Conservation (phyloP, 2,888 invertebrate genomes). For the Aproaerema taeniolella region DNA sequence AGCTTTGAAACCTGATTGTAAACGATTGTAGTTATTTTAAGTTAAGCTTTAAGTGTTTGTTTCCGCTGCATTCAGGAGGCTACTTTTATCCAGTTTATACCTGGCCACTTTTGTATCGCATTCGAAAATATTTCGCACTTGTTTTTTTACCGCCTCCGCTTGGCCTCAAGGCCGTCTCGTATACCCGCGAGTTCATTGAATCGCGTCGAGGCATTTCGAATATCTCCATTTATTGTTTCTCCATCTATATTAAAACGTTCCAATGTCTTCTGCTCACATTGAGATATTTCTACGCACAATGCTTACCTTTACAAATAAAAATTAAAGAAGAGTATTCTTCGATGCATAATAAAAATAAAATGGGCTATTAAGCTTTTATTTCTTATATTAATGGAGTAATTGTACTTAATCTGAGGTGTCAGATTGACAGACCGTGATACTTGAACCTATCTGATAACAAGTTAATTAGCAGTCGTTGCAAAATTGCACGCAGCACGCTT, state of each 20-base stretch:
- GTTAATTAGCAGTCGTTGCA: slow-evolving; percentile 24
- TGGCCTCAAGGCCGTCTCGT: slow-evolving; percentile 45
- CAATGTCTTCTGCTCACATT: slow-evolving; percentile 7
- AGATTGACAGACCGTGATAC: slow-evolving; percentile 37
- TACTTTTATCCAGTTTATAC: too few species aligned
- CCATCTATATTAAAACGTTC: slow-evolving; percentile 19
- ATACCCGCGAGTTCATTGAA: slow-evolving; percentile 46
- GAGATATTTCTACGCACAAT: slow-evolving; percentile 9
- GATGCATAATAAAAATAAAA: slow-evolving; percentile 17
- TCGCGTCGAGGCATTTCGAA: slow-evolving; percentile 34
- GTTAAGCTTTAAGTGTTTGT: too few species aligned
- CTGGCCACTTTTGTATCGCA: slow-evolving; percentile 11
- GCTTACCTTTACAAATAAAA: not conserved
- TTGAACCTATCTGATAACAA: slow-evolving; percentile 25
- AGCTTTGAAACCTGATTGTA: too few species aligned
- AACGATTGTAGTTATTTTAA: too few species aligned
- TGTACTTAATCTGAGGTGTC: slow-evolving; percentile 39
- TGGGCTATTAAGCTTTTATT: slow-evolving; percentile 18
- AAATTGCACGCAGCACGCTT: slow-evolving; percentile 12
- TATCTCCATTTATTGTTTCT: slow-evolving; percentile 25
- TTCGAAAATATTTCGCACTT: slow-evolving; percentile 35
- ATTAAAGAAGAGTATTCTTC: slow-evolving; percentile 1
- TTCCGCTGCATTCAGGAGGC: too few species aligned
- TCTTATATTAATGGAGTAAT: slow-evolving; percentile 45
- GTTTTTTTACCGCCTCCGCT: slow-evolving; percentile 35